Evolutionary conservation across 2,888 invertebrate species (phyloP).

Genomic region (Synergus gifuensis): DNA sequence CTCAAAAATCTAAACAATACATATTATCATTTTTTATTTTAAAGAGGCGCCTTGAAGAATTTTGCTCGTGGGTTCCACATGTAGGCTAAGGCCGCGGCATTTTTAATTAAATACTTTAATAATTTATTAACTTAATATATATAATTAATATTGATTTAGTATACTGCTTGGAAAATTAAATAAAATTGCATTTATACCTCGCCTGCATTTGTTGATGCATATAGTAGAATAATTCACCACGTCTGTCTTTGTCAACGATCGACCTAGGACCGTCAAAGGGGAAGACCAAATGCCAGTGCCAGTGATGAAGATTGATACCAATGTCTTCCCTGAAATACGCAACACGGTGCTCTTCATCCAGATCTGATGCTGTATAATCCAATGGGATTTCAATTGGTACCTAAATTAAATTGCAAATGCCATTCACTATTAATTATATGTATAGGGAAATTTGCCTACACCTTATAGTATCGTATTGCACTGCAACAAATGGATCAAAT

Average conservation of each 20-base stretch:
- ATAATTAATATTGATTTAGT: neutral
- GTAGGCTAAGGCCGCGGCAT: too few relatives aligned
- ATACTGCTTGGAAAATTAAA: neutral
- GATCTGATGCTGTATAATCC: constrained; percentile 87
- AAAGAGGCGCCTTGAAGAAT: too few relatives aligned
- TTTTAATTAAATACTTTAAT: too few relatives aligned
- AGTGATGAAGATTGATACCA: constrained; percentile 92
- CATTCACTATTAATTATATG: neutral
- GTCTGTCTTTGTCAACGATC: constrained; percentile 86
- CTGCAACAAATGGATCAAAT: too few relatives aligned
- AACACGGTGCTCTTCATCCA: constrained; percentile 88
- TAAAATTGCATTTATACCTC: constrained; percentile 72
- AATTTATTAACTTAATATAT: neutral
- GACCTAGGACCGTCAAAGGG: constrained; percentile 84
- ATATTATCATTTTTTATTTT: too few relatives aligned
- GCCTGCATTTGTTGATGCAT: constrained; percentile 87
- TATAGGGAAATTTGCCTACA: neutral
- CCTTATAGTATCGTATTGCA: neutral
- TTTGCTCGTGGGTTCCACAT: too few relatives aligned
- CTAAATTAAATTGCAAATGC: constrained; percentile 70
- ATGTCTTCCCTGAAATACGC: constrained; percentile 93
- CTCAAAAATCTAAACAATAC: too few relatives aligned
- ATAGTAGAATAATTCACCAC: constrained; percentile 89
- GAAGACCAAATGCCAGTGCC: constrained; percentile 95
- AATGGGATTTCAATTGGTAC: constrained; percentile 84